Conservation (phyloP, 2,888 invertebrate genomes). For the Dyspetes luteomarginatus region DNA sequence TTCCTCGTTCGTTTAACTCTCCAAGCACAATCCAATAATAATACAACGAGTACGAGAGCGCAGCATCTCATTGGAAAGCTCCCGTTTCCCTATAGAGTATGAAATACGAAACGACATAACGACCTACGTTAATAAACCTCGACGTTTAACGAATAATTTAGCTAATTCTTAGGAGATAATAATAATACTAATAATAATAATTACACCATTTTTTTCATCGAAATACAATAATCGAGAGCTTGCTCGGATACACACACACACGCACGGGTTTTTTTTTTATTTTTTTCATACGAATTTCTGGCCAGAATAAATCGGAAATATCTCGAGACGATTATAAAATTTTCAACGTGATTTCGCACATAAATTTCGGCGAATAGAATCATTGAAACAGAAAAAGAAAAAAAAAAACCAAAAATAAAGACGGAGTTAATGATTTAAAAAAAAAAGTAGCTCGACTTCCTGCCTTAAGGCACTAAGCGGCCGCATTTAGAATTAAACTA, state of each 20-base stretch:
- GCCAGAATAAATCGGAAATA: not conserved
- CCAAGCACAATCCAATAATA: conserved; percentile 19
- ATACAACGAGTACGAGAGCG: conserved; percentile 51
- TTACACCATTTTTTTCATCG: conserved; percentile 35
- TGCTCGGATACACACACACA: too few relatives aligned
- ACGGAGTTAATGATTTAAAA: conserved; percentile 1
- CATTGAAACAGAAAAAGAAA: not conserved
- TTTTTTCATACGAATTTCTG: conserved; percentile 4
- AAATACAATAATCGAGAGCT: conserved; percentile 46
- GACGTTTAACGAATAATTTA: conserved; percentile 60
- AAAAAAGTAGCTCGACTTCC: conserved; percentile 67
- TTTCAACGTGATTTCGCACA: conserved; percentile 29
- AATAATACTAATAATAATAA: conserved; percentile 36
- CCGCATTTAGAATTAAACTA: conserved; percentile 68
- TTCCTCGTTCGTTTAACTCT: not conserved
- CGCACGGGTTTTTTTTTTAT: not conserved
- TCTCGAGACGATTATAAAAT: conserved; percentile 6
- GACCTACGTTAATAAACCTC: conserved; percentile 34
- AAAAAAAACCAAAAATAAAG: conserved; percentile 12
- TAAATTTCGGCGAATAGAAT: conserved; percentile 29
- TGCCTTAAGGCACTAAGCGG: conserved; percentile 75
- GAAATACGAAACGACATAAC: conserved; percentile 47
- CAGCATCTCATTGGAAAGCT: conserved; percentile 23
- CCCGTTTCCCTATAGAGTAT: conserved; percentile 3
- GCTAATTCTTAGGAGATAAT: conserved; percentile 29